phyloP scores from a whole-genome alignment of 2,888 invertebrate genomes.

The Cerastis leucographa region DNA sequence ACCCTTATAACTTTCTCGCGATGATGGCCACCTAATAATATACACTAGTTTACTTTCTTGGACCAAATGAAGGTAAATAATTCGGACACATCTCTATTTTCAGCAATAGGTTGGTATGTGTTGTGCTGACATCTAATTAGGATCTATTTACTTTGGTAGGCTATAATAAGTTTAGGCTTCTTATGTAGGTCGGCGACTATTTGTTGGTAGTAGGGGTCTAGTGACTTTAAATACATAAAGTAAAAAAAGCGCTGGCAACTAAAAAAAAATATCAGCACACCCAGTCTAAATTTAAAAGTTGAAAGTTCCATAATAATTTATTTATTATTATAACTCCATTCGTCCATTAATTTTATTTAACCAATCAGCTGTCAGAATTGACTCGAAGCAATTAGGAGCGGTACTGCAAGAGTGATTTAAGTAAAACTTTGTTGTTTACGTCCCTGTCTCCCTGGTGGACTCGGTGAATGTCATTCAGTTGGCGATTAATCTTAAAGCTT shows the following conservation, averaged over 20 bases:
- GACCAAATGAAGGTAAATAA: conserved; percentile 53
- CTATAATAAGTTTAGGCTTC: conserved; percentile 24
- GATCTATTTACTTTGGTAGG: conserved; percentile 32
- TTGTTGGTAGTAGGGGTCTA: not conserved
- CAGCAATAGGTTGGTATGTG: conserved; percentile 39
- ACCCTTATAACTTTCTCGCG: conserved; percentile 63
- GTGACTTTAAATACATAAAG: not conserved
- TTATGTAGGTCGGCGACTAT: not conserved
- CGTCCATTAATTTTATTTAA: conserved; percentile 61
- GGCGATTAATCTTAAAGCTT: conserved; percentile 82
- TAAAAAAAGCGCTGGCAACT: not conserved
- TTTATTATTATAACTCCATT: conserved; percentile 47
- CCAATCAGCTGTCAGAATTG: conserved; percentile 82
- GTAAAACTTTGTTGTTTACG: conserved; percentile 83
- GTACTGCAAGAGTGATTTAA: conserved; percentile 79
- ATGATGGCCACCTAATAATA: conserved; percentile 53
- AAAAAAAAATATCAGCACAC: not conserved
- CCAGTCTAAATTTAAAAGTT: not conserved
- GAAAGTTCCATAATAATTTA: conserved; percentile 15
- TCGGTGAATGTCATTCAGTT: conserved; percentile 75
- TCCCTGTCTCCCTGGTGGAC: conserved; percentile 67
- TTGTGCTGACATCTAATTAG: conserved; percentile 44
- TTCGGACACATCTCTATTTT: conserved; percentile 36
- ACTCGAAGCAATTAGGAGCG: conserved; percentile 80
- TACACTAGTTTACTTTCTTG: conserved; percentile 45